Percentiles rank a stretch among this genome's conserved stretches.
Evolutionary conservation across 2,888 invertebrate species (phyloP).

Genomic region (Nomada fabriciana): DNA sequence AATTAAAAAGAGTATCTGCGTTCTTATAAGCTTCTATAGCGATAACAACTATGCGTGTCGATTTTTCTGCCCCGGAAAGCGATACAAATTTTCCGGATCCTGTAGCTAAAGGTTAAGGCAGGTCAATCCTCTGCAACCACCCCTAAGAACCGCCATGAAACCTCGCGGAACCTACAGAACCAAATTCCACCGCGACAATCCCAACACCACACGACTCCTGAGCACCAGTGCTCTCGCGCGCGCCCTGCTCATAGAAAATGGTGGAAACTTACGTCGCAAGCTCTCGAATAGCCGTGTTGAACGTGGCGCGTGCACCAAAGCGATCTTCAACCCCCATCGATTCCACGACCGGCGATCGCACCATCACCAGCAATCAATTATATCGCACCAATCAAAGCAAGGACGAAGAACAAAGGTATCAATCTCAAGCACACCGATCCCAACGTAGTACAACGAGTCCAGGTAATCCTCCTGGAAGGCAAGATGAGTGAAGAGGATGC

Average conservation of each 20-base stretch:
- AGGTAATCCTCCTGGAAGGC: background rate
- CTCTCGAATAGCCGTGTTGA: background rate
- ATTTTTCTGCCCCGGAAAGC: too few species aligned
- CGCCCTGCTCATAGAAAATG: background rate
- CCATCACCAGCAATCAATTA: background rate
- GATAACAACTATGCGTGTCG: too few species aligned
- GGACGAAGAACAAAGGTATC: background rate
- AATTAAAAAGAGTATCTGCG: too few species aligned
- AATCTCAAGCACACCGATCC: background rate
- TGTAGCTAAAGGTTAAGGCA: too few species aligned
- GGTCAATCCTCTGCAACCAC: too few species aligned
- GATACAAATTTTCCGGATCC: too few species aligned
- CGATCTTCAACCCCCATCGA: background rate
- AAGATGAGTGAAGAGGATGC: background rate
- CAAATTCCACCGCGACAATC: background rate
- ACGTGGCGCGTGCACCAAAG: background rate
- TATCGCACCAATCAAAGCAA: background rate
- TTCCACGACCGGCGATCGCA: background rate
- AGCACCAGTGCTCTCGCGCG: background rate
- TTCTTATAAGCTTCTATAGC: too few species aligned
- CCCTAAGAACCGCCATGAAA: too few species aligned
- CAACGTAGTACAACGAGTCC: background rate
- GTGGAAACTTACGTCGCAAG: slow-evolving; percentile 19
- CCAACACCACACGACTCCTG: background rate
- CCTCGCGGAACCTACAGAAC: background rate